These are phyloP conservation scores for Scomberomorus guttatus DNA, from an alignment of 2,797 vertebrate species.

Conservation along the genomic window DNA sequence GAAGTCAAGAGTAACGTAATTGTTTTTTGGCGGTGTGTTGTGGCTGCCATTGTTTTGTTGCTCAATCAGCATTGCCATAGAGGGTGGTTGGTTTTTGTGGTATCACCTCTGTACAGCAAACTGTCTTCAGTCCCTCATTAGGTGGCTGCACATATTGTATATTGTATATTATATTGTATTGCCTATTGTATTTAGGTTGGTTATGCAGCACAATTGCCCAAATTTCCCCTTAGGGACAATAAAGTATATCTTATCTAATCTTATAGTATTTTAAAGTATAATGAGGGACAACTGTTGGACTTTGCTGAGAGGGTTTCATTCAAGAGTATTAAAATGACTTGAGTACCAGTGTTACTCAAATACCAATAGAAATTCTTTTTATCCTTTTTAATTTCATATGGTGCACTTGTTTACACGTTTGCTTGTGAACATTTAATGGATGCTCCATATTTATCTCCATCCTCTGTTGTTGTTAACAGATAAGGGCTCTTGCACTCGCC, in stretches of 20 bases:
- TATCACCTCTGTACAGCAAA: neutral
- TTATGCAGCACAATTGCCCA: too few relatives aligned
- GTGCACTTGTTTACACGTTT: neutral
- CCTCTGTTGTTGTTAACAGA: conserved; percentile 57
- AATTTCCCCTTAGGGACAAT: too few relatives aligned
- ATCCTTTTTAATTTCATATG: neutral
- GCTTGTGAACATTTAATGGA: conserved; percentile 28
- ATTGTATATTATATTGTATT: too few relatives aligned
- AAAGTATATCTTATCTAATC: too few relatives aligned
- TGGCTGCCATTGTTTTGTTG: conserved; percentile 51
- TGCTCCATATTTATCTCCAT: conserved; percentile 47
- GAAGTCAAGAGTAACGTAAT: conserved; percentile 38
- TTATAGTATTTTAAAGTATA: neutral
- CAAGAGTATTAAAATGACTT: neutral
- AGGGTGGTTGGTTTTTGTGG: conserved; percentile 32
- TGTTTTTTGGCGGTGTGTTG: conserved; percentile 37
- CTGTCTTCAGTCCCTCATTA: neutral
- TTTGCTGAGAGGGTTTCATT: neutral
- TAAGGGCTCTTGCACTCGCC: conserved; percentile 73
- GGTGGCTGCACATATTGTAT: neutral
- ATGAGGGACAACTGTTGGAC: neutral
- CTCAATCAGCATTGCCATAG: conserved; percentile 49
- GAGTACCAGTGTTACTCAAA: neutral
- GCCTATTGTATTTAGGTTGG: too few relatives aligned
- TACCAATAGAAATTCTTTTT: neutral